phyloP scores from a whole-genome alignment of 2,113 vertebrate genomes.

The Caloenas nicobarica region DNA sequence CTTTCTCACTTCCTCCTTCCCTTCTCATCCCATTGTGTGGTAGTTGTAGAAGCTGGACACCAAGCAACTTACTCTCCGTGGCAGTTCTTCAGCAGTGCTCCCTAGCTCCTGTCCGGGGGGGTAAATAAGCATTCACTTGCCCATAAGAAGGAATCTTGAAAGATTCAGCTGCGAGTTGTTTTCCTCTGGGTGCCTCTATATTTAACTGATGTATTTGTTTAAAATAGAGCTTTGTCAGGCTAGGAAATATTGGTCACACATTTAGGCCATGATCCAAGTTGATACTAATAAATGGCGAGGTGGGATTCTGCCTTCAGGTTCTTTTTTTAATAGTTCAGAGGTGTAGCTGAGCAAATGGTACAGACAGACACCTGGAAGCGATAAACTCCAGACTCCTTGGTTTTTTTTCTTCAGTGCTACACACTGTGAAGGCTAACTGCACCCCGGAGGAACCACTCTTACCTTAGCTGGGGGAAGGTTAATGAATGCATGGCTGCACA shows the following conservation, averaged over 20 bases:
- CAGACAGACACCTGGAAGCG: background rate
- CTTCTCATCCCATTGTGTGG: background rate
- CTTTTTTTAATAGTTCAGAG: background rate
- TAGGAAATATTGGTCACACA: background rate
- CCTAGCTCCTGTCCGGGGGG: background rate
- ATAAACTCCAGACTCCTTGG: background rate
- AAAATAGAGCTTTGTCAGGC: background rate
- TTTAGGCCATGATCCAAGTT: background rate
- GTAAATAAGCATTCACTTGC: background rate
- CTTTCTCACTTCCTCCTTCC: background rate
- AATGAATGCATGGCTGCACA: slow-evolving; percentile 33
- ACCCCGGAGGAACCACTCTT: background rate
- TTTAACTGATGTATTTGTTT: background rate
- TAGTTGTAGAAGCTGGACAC: background rate
- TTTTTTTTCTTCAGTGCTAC: background rate
- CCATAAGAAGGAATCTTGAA: background rate
- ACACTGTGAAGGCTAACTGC: background rate
- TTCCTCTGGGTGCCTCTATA: background rate
- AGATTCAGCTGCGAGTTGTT: background rate
- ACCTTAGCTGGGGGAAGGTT: slow-evolving; percentile 2
- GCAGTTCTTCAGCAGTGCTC: background rate
- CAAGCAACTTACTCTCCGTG: background rate
- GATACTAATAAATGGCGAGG: background rate
- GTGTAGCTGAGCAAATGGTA: background rate
- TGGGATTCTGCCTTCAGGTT: background rate